phyloP scores from a whole-genome alignment of 2,888 invertebrate genomes.

The Philopedon plagiatum region DNA sequence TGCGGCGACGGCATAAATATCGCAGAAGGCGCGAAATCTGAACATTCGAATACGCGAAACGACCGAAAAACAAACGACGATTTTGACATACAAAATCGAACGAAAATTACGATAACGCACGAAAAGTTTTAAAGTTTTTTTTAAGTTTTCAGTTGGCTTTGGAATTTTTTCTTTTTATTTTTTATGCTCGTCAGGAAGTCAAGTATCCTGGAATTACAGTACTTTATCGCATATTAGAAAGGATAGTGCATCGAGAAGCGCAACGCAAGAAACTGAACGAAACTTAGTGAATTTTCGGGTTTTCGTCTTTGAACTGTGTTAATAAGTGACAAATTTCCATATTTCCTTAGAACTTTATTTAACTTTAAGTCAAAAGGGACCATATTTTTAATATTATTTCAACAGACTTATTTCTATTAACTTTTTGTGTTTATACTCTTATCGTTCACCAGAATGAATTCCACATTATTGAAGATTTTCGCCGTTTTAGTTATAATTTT shows the following conservation, averaged over 20 bases:
- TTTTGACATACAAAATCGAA: slow-evolving; percentile 42
- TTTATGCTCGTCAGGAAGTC: not conserved
- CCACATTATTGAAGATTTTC: slow-evolving; percentile 46
- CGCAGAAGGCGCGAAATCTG: slow-evolving; percentile 40
- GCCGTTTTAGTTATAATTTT: slow-evolving; percentile 50
- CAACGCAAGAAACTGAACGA: not conserved
- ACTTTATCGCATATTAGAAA: too few species aligned
- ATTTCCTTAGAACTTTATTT: not conserved
- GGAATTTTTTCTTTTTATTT: not conserved
- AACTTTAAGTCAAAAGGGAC: not conserved
- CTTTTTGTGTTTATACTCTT: not conserved
- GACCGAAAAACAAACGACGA: slow-evolving; percentile 40
- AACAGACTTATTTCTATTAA: not conserved
- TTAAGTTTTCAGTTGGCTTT: slow-evolving; percentile 1
- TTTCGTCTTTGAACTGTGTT: not conserved
- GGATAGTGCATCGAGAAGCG: too few species aligned
- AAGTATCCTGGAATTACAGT: too few species aligned
- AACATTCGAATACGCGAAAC: slow-evolving; percentile 55
- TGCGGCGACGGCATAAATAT: slow-evolving; percentile 25
- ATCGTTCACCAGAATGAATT: slow-evolving; percentile 41
- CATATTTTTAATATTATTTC: not conserved
- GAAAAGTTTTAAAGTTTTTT: not conserved
- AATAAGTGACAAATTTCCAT: not conserved
- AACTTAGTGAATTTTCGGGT: slow-evolving; percentile 1
- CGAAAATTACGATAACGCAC: slow-evolving; percentile 22